Evolutionary conservation across 2,113 vertebrate genomes (phyloP), one percentile per base, ranked within the genome.

Genomic region (Rhynchomys soricoides): DNA sequence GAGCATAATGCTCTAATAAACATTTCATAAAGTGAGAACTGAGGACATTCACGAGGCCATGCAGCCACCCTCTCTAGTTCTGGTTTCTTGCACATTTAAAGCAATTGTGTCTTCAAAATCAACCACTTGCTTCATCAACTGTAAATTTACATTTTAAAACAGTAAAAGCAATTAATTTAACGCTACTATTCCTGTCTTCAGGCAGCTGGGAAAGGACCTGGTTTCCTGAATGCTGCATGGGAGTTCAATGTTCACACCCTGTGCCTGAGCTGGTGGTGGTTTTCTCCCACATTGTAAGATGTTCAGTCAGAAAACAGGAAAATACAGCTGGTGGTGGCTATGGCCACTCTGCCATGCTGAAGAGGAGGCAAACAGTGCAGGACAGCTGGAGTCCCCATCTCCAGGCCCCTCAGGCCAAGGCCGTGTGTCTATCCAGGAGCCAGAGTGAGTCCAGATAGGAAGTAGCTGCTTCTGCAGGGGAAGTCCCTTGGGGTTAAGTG

Each of bases 1-100:
- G 73, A 85, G 22, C 1, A 1, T 3, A 0, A 3, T 0, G 0
- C 52, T 55, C 57, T 12, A 45, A n/a, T n/a, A n/a, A 37, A 22
- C 50, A 57, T n/a, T 52, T n/a, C 55, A n/a, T 22, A 22, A 24
- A 22, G 22, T 81, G 78, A 50, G 34, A 11, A 48, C 29, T 77
- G 45, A 77, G 22, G 43, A 24, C 40, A 11, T 22, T 37, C 50
- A 37, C 7, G 4, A 34, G 9, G 3, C 19, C 2, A 37, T n/a
- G 34, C 17, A 43, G n/a, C 9, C 19, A 24, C 21, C 34, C 22
- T 81, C 50, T 81, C 52, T 81, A 22, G 19, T 55, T 55, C 77
- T 79, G 34, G 31, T 37, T 55, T n/a, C 34, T 55, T 21, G 2
- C 50, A 15, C 1, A 5, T 7, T 83, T 17, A 22, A 79, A 78